These are phyloP conservation scores for Halichondria panicea DNA, from an alignment of 37 sponge, comb jelly and placozoan genomes.

Conservation along the genomic window DNA sequence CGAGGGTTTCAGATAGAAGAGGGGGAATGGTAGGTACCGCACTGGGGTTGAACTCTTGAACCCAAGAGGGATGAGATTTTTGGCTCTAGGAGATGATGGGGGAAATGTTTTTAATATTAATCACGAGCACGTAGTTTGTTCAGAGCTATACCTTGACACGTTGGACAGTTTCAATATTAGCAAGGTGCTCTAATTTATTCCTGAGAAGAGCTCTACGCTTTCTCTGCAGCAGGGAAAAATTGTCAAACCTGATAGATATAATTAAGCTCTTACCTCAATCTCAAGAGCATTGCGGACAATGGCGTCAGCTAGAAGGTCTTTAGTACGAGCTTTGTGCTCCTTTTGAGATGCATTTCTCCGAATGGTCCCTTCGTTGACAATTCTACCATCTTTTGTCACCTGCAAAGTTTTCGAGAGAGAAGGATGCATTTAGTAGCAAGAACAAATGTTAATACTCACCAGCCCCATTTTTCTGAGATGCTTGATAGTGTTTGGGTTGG, in stretches of 20 bases:
- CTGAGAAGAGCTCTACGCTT: slow-evolving; percentile 45
- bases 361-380: slow-evolving; percentile 81
- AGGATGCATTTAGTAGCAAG: not conserved
- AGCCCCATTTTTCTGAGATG: slow-evolving; percentile 90
- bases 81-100: slow-evolving; percentile 1
- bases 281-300: slow-evolving; percentile 78
- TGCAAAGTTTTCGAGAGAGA: slow-evolving; percentile 5
- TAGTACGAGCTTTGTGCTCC: slow-evolving; percentile 53
- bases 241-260: not conserved
- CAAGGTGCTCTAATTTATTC: slow-evolving; percentile 55
- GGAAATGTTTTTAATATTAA: not conserved
- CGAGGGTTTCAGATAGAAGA: slow-evolving; percentile 1
- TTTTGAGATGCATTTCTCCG: slow-evolving; percentile 53
- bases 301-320: slow-evolving; percentile 49
- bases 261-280: slow-evolving; percentile 56
- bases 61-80: slow-evolving; percentile 3
- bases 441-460: slow-evolving; percentile 48
- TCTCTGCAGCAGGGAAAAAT: slow-evolving; percentile 24
- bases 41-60: slow-evolving; percentile 21
- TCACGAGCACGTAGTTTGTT: not conserved
- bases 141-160: slow-evolving; percentile 58
- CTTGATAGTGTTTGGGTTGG: slow-evolving; percentile 55
- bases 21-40: not conserved
- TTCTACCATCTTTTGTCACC: slow-evolving; percentile 79
- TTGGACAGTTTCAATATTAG: slow-evolving; percentile 57